Evolutionary conservation across 2,888 invertebrate species (phyloP), one percentile per base, ranked within the genome.

Genomic region (Rotaria socialis): DNA sequence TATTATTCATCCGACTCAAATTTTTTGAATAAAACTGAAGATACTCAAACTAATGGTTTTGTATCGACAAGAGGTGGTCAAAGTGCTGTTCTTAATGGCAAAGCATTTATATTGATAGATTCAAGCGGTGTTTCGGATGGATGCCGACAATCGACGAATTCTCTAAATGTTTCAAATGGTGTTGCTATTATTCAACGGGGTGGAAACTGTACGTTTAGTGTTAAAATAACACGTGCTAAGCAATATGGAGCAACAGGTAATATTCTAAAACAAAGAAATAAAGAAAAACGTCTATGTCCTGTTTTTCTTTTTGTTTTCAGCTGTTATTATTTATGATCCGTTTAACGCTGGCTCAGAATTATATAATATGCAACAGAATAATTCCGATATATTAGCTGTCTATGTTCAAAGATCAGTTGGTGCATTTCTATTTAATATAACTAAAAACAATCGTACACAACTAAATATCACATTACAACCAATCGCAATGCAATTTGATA

Each of bases 211-310:
- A 80, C 80, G 47, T 80, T 80, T 47, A 47, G 47, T 47, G 47
- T 80, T 47, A 80, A 80, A 80, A 80, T 80, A 47, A 43, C 43
- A 80, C 80, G 80, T n/a, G 80, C 80, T 19, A 80, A 80, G 47
- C 43, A 80, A 47, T 47, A 47, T n/a, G 80, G 80, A 47, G 80
- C 80, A 47, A 3, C 22, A n/a, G 80, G 80, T 80, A 67, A 2
- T 16, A 22, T 27, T 27, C 24, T 67, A 67, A 35, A 67, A 16
- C 6, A 35, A 22, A 35, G 2, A 35, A 16, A 8, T 16, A 27
- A 67, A 35, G 16, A 75, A 75, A 24, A 75, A 0, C 0, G 2
- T 11, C 14, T 22, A 35, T 35, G 35, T 0, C 35, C 52, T 52
- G 52, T 35, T 67, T 80, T 80, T 47, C 3, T 80, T 43, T 80